These are phyloP conservation scores for Sipunculus nudus DNA, from an alignment of 2,888 invertebrate genomes.

Conservation along the genomic window DNA sequence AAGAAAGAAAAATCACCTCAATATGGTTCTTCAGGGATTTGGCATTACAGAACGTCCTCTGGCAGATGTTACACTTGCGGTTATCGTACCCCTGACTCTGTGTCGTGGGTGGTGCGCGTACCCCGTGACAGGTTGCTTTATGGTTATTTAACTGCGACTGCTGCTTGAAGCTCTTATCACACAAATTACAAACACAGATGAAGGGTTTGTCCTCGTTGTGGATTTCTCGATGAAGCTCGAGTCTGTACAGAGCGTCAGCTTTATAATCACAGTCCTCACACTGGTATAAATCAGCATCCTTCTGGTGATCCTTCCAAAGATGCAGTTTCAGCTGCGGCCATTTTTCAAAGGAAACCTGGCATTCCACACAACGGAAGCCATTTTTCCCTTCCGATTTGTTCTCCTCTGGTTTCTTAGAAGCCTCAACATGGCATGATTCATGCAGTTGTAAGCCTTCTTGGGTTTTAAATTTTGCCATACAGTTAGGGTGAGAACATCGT, in stretches of 20 bases:
- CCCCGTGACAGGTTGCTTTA: no score
- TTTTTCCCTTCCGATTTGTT: constrained; percentile 2
- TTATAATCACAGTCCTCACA: constrained; percentile 68
- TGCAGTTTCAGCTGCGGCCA: constrained; percentile 78
- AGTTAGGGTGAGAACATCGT: constrained; percentile 12
- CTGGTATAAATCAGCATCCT: constrained; percentile 82
- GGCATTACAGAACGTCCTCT: constrained; percentile 71
- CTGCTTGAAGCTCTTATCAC: constrained; percentile 83
- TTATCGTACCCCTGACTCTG: constrained; percentile 53
- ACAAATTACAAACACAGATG: constrained; percentile 68
- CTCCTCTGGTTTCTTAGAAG: constrained; percentile 30
- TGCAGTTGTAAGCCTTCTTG: constrained; percentile 75
- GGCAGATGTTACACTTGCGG: constrained; percentile 73
- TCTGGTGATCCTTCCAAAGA: constrained; percentile 77
- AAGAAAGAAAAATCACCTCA: constrained; percentile 34
- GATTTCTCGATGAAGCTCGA: constrained; percentile 14
- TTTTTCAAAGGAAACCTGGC: constrained; percentile 70
- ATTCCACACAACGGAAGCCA: constrained; percentile 75
- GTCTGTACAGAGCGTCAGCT: constrained; percentile 49
- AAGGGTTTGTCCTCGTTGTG: constrained; percentile 60
- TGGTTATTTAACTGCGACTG: constrained; percentile 82
- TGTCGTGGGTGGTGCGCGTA: constrained; percentile 33
- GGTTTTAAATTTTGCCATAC: constrained; percentile 68
- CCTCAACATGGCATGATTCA: constrained; percentile 71
- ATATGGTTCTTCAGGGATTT: constrained; percentile 64